These are phyloP conservation scores for Amiota mariae DNA, from an alignment of 2,888 invertebrate genomes.

Conservation along the genomic window DNA sequence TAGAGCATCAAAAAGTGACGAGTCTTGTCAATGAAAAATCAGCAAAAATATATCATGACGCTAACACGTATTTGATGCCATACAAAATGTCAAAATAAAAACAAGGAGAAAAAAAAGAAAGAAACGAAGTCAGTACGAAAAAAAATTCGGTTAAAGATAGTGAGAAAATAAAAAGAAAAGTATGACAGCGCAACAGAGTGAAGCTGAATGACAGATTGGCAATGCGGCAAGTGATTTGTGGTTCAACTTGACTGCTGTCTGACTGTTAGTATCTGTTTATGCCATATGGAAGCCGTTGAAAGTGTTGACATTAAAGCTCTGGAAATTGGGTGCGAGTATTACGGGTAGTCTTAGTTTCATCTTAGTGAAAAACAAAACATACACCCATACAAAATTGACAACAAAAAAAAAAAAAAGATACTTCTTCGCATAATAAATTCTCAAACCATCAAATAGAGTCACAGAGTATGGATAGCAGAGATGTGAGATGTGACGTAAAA, in stretches of 20 bases:
- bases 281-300: conserved; percentile 28
- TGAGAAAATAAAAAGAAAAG: background rate
- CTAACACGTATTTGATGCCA: conserved; percentile 42
- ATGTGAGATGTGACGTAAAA: background rate
- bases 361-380: background rate
- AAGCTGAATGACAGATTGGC: conserved; percentile 30
- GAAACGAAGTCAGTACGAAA: background rate
- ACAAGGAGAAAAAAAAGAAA: conserved; percentile 12
- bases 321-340: conserved; percentile 20
- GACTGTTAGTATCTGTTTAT: conserved; percentile 18
- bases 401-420: background rate
- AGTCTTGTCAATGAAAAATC: conserved; percentile 35
- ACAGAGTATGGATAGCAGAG: too few species aligned
- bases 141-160: background rate
- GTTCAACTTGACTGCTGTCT: background rate
- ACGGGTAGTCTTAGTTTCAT: background rate
- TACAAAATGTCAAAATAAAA: conserved; percentile 14
- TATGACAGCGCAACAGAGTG: conserved; percentile 17
- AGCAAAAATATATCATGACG: conserved; percentile 41
- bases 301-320: conserved; percentile 36
- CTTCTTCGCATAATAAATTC: background rate
- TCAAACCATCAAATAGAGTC: background rate
- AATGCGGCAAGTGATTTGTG: conserved; percentile 28
- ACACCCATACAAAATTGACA: background rate
- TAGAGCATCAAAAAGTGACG: conserved; percentile 2